Percentiles rank a stretch among this genome's conserved stretches.
These are phyloP conservation scores for Urocynchramus pylzowi DNA, from an alignment of 2,113 vertebrate species.

Conservation along the genomic window DNA sequence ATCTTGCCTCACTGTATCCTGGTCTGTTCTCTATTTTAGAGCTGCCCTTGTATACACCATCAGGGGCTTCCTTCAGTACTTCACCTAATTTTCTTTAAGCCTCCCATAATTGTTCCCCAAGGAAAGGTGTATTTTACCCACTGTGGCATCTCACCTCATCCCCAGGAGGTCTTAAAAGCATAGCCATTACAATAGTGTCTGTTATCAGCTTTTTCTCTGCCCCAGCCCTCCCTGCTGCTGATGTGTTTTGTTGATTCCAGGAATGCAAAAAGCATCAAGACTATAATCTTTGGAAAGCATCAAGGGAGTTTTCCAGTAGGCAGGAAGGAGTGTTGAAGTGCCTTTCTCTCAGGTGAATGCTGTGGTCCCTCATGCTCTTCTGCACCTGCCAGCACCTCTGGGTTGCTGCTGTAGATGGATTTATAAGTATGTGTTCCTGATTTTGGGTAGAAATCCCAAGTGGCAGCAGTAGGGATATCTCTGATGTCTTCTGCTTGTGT, in stretches of 20 bases:
- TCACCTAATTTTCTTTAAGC: neutral
- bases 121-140: neutral
- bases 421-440: accelerated
- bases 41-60: neutral
- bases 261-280: neutral
- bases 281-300: neutral
- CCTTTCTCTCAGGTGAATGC: neutral
- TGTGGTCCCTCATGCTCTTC: neutral
- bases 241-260: neutral
- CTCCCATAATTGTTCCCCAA: neutral
- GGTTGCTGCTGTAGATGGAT: neutral
- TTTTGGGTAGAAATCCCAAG: neutral
- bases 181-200: neutral
- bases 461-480: neutral
- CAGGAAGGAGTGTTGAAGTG: neutral
- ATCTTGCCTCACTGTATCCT: neutral
- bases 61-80: neutral
- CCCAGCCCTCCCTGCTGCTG: neutral
- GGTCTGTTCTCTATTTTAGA: neutral
- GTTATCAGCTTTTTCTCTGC: neutral
- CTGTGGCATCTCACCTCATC: neutral
- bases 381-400: accelerated
- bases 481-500: neutral
- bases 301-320: neutral
- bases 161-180: neutral